phyloP scores from a whole-genome alignment of 1,140 invertebrate genomes.

The Octopus bimaculoides region DNA sequence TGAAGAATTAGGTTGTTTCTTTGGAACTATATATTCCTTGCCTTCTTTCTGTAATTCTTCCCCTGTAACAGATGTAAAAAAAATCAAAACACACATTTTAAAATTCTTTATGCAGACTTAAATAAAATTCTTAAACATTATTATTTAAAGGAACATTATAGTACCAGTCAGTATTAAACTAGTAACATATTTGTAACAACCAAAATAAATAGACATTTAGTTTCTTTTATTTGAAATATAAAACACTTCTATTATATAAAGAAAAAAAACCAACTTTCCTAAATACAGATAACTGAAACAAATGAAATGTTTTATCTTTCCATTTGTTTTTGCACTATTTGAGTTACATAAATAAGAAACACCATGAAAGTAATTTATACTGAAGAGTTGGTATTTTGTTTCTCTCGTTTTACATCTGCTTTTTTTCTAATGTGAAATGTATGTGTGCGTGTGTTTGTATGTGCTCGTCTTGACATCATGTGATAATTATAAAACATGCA shows the following conservation, averaged over 20 bases:
- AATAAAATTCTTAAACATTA: not conserved
- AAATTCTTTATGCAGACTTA: not conserved
- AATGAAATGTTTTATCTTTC: too few species aligned
- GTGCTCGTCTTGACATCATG: too few species aligned
- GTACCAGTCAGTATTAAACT: not conserved
- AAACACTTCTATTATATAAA: not conserved
- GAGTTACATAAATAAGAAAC: too few species aligned
- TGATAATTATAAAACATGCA: too few species aligned
- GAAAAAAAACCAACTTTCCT: not conserved
- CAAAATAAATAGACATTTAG: not conserved
- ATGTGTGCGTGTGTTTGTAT: too few species aligned
- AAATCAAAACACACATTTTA: not conserved
- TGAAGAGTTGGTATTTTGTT: too few species aligned
- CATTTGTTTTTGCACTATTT: too few species aligned
- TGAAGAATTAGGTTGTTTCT: not conserved
- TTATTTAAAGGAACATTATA: not conserved
- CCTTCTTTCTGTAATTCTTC: slow-evolving; percentile 39
- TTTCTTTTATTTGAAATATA: not conserved
- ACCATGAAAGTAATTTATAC: too few species aligned
- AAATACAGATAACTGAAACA: not conserved
- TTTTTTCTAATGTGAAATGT: too few species aligned
- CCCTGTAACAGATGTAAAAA: slow-evolving; percentile 29
- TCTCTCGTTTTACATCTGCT: too few species aligned
- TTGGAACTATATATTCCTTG: slow-evolving; percentile 19
- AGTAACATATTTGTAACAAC: not conserved